A percentile compares a stretch with the other conserved stretches of the same genome.
Conservation (phyloP, 2,888 invertebrate genomes). For the Bembecia ichneumoniformis region DNA sequence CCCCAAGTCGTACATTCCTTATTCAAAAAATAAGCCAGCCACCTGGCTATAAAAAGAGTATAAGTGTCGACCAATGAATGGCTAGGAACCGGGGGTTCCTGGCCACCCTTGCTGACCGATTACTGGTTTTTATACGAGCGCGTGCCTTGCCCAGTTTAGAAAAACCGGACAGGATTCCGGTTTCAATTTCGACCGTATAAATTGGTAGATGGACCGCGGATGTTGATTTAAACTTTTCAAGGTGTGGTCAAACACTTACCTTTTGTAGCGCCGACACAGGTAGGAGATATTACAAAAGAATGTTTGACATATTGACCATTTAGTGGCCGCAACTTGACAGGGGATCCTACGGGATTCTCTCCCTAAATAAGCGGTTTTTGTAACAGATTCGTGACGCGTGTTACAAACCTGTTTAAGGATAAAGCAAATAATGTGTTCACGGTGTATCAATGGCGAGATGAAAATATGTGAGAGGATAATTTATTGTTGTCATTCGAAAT, state of each 20-base stretch:
- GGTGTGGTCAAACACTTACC: constrained; percentile 45
- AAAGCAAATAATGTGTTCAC: constrained; percentile 27
- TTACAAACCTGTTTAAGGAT: constrained; percentile 39
- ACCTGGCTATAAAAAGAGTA: constrained; percentile 35
- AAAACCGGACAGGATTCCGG: constrained; percentile 17
- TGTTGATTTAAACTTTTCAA: constrained; percentile 38
- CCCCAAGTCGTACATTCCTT: constrained; percentile 9
- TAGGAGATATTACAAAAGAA: constrained; percentile 41
- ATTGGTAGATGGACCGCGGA: constrained; percentile 58
- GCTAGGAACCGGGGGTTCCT: constrained; percentile 11
- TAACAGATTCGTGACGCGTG: constrained; percentile 44
- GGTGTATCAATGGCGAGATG: constrained; percentile 38
- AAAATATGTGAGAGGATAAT: constrained; percentile 12
- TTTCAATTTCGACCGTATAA: constrained; percentile 39
- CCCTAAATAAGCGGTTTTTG: constrained; percentile 42
- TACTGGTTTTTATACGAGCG: constrained; percentile 46
- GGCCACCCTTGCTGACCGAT: constrained; percentile 50
- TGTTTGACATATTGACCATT: constrained; percentile 62
- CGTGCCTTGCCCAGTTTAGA: constrained; percentile 42
- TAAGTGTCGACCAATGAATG: constrained; percentile 31
- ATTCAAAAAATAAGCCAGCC: constrained; percentile 21
- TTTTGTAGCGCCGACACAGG: constrained; percentile 50
- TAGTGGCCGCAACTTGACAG: constrained; percentile 48
- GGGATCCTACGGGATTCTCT: constrained; percentile 51
- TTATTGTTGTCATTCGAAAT: neutral